phyloP scores from a whole-genome alignment of 2,888 invertebrate species.

The Polia nebulosa region DNA sequence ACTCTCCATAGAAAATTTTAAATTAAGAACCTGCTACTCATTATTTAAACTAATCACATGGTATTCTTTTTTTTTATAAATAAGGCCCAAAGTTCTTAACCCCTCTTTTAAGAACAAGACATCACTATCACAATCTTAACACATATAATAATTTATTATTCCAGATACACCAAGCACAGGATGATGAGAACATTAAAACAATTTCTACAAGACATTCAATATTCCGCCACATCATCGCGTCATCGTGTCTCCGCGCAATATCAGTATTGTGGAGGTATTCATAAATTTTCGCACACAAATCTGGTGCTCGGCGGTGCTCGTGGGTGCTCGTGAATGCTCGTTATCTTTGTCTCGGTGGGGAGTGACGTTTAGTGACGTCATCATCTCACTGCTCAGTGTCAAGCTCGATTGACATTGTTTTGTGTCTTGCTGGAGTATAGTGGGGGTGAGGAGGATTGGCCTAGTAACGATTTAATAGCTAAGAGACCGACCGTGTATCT shows the following conservation, averaged over 20 bases:
- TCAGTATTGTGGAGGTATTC: slow-evolving; percentile 65
- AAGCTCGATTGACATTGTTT: slow-evolving; percentile 79
- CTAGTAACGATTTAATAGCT: not conserved
- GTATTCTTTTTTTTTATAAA: no score
- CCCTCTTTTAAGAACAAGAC: no score
- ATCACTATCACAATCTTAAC: not conserved
- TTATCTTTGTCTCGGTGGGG: slow-evolving; percentile 77
- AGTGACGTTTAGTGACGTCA: slow-evolving; percentile 83
- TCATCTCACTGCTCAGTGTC: slow-evolving; percentile 78
- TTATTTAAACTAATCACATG: no score
- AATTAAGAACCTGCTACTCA: no score
- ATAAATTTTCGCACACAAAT: slow-evolving; percentile 81
- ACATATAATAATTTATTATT: slow-evolving; percentile 21
- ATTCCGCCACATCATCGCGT: slow-evolving; percentile 68
- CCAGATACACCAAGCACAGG: slow-evolving; percentile 6
- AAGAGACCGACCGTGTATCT: no score
- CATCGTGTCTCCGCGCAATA: slow-evolving; percentile 63
- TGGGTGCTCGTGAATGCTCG: slow-evolving; percentile 74
- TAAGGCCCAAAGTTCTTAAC: no score
- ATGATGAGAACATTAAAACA: slow-evolving; percentile 53
- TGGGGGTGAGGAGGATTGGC: slow-evolving; percentile 24
- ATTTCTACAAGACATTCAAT: slow-evolving; percentile 61
- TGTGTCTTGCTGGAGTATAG: slow-evolving; percentile 57
- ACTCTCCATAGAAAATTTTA: no score
- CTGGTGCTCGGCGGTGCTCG: slow-evolving; percentile 74